These are phyloP conservation scores for Rutilus rutilus DNA, from an alignment of 2,113 vertebrate genomes.

Conservation along the genomic window DNA sequence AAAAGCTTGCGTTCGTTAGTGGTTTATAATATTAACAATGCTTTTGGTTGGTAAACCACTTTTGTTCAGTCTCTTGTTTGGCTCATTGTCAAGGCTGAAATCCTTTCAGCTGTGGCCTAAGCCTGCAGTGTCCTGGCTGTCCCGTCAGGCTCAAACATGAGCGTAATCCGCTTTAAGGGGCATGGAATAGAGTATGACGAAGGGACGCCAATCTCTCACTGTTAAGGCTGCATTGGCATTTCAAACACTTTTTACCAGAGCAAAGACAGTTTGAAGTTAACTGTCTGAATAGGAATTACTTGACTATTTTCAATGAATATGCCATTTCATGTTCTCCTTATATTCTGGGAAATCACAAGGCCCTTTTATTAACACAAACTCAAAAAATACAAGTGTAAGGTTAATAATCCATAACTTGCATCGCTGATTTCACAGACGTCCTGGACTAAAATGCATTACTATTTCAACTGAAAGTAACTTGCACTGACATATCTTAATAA, in stretches of 20 bases:
- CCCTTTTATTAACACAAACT: not conserved
- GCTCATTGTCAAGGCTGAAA: slow-evolving; percentile 5
- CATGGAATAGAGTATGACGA: not conserved
- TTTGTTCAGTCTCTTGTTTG: not conserved
- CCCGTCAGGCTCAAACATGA: not conserved
- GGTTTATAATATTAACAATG: not conserved
- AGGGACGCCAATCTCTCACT: not conserved
- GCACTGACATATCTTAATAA: no score
- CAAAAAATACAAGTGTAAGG: not conserved
- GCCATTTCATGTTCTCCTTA: not conserved
- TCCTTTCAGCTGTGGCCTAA: slow-evolving; percentile 34
- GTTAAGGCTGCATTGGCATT: not conserved
- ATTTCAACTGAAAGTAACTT: no score
- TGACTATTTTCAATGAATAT: not conserved
- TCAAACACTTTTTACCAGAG: not conserved
- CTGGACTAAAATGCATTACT: no score
- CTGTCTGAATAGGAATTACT: not conserved
- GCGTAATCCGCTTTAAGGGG: slow-evolving; percentile 41
- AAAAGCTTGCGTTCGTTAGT: not conserved
- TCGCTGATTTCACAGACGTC: no score
- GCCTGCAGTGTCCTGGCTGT: slow-evolving; percentile 24
- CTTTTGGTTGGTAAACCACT: not conserved
- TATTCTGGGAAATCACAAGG: not conserved
- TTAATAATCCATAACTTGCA: not conserved
- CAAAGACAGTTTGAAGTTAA: not conserved